phyloP scores from a whole-genome alignment of 35 echinoderm and acorn worm genomes.

The Strongylocentrotus purpuratus region DNA sequence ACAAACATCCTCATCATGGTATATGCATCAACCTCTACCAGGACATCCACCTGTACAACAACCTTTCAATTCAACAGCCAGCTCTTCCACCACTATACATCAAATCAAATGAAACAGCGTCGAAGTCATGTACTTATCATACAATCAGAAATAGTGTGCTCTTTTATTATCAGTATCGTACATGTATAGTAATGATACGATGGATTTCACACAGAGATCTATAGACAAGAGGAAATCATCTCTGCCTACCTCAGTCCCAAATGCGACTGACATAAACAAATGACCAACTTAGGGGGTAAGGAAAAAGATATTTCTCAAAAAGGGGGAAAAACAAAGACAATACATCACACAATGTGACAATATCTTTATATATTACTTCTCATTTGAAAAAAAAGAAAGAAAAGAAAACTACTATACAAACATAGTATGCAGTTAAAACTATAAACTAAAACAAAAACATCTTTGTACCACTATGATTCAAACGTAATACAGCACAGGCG shows the following conservation, averaged over 20 bases:
- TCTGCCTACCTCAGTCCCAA: background rate
- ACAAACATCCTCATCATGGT: background rate
- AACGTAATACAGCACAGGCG: slow-evolving; percentile 34
- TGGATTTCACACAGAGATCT: slow-evolving; percentile 10
- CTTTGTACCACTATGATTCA: background rate
- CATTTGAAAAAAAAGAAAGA: background rate
- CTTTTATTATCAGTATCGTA: slow-evolving; percentile 41
- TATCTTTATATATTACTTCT: slow-evolving; percentile 22
- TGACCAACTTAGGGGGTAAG: slow-evolving; percentile 3
- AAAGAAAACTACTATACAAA: background rate
- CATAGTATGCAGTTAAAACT: background rate
- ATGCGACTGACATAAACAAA: slow-evolving; percentile 6
- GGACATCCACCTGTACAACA: background rate
- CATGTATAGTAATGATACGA: slow-evolving; percentile 39
- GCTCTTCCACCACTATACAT: background rate
- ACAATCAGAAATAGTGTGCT: slow-evolving; percentile 57
- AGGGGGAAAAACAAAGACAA: slow-evolving; percentile 5
- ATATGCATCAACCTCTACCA: background rate
- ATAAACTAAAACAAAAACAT: slow-evolving; percentile 23
- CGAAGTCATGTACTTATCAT: background rate
- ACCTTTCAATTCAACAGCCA: background rate
- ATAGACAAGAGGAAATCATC: background rate
- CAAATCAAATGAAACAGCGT: background rate
- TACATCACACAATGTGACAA: slow-evolving; percentile 35
- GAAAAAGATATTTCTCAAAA: background rate